Conservation (phyloP, 2,888 invertebrate genomes). For the Parelbella ahira region DNA sequence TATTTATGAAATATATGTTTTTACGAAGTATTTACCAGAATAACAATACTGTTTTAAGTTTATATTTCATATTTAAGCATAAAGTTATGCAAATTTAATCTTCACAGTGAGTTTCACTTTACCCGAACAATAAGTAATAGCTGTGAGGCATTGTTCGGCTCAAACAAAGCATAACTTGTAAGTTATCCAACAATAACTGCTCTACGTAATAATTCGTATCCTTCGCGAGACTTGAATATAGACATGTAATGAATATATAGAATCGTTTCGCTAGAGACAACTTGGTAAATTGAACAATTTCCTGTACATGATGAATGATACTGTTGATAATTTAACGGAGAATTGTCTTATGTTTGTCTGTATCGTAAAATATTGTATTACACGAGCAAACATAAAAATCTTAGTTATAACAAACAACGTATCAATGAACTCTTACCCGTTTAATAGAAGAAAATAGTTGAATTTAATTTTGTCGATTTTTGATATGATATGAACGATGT, state of each 20-base stretch:
- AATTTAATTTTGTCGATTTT: background rate
- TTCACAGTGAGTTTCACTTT: conserved; percentile 7
- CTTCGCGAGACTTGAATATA: conserved; percentile 19
- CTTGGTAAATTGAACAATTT: background rate
- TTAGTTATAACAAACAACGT: too few relatives aligned
- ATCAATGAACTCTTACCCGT: too few relatives aligned
- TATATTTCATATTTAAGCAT: conserved; percentile 2
- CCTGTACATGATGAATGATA: background rate
- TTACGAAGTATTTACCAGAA: too few relatives aligned
- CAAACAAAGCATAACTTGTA: conserved; percentile 24
- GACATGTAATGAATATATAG: conserved; percentile 4
- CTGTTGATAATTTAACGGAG: too few relatives aligned
- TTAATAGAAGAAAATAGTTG: too few relatives aligned
- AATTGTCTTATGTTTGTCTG: too few relatives aligned
- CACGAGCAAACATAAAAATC: too few relatives aligned
- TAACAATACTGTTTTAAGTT: too few relatives aligned
- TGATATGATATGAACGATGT: background rate
- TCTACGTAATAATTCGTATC: conserved; percentile 15
- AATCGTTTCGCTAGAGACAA: background rate
- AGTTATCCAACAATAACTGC: conserved; percentile 18
- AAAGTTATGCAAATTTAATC: conserved; percentile 10
- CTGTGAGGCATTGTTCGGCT: conserved; percentile 12
- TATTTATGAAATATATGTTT: too few relatives aligned
- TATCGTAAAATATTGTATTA: too few relatives aligned
- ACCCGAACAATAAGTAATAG: conserved; percentile 15